A percentile compares a stretch with the other conserved stretches of the same genome.
Conservation (phyloP, 1,140 invertebrate genomes). For the Kradibia gibbosae region DNA sequence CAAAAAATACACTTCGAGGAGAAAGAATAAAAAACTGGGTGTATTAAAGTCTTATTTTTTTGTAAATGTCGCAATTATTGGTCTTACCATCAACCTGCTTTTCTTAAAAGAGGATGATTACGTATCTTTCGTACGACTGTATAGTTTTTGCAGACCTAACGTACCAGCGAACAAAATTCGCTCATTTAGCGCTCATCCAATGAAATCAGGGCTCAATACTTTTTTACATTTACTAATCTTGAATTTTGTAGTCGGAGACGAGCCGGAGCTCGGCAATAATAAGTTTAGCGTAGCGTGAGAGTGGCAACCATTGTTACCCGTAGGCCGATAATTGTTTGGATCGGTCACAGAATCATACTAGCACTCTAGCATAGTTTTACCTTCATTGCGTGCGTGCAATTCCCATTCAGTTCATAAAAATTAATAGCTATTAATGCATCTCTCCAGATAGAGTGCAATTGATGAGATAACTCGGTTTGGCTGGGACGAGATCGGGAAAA, state of each 20-base stretch:
- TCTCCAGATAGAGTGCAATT: constrained; percentile 2
- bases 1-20: background rate
- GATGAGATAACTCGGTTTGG: background rate
- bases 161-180: background rate
- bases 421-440: constrained; percentile 7
- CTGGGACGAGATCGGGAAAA: background rate
- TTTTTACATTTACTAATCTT: background rate
- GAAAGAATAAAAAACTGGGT: no score
- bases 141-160: background rate
- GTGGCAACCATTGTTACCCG: background rate
- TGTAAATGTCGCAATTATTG: background rate
- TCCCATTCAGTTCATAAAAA: constrained; percentile 45
- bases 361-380: no score
- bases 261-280: background rate
- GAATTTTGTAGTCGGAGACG: background rate
- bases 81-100: background rate
- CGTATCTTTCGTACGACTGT: background rate
- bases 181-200: background rate
- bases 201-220: background rate
- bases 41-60: background rate
- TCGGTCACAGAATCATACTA: no score
- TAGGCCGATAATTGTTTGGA: no score
- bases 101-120: background rate
- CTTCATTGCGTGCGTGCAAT: constrained; percentile 31
- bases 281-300: background rate